These are phyloP conservation scores for Euthynnus affinis DNA, from an alignment of 2,797 vertebrate genomes.

Conservation along the genomic window DNA sequence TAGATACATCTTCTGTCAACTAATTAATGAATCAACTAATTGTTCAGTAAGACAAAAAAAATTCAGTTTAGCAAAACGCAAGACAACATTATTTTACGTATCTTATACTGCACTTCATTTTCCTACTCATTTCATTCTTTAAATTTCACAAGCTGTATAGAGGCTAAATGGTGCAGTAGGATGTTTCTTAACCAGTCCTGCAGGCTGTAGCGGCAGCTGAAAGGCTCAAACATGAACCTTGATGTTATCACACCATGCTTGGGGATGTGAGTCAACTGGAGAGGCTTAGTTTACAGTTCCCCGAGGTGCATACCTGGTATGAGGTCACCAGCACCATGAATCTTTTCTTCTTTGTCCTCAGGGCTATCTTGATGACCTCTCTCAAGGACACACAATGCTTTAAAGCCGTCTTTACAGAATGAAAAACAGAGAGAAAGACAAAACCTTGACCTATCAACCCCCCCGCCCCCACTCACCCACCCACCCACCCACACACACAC, in stretches of 20 bases:
- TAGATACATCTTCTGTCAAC: no score
- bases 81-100: no score
- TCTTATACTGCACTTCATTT: no score
- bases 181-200: slow-evolving; percentile 37
- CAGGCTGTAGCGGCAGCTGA: slow-evolving; percentile 59
- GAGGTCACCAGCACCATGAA: slow-evolving; percentile 69
- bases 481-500: no score
- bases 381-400: slow-evolving; percentile 59
- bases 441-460: slow-evolving; percentile 20
- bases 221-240: slow-evolving; percentile 69
- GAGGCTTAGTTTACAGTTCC: slow-evolving; percentile 69
- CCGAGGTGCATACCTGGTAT: slow-evolving; percentile 47
- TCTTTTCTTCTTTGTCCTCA: slow-evolving; percentile 54
- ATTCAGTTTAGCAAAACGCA: no score
- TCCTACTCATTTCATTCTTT: no score
- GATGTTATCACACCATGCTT: slow-evolving; percentile 70
- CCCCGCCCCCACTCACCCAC: not conserved
- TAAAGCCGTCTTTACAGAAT: slow-evolving; percentile 11
- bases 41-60: not conserved
- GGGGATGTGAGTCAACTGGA: slow-evolving; percentile 69
- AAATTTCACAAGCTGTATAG: no score
- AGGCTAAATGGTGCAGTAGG: slow-evolving; percentile 28
- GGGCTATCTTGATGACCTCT: slow-evolving; percentile 72
- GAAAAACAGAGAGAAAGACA: slow-evolving; percentile 17
- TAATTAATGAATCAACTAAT: not conserved